Base-by-base conservation (phyloP, 2,797 vertebrate genomes). In the Brotula barbata region DNA sequence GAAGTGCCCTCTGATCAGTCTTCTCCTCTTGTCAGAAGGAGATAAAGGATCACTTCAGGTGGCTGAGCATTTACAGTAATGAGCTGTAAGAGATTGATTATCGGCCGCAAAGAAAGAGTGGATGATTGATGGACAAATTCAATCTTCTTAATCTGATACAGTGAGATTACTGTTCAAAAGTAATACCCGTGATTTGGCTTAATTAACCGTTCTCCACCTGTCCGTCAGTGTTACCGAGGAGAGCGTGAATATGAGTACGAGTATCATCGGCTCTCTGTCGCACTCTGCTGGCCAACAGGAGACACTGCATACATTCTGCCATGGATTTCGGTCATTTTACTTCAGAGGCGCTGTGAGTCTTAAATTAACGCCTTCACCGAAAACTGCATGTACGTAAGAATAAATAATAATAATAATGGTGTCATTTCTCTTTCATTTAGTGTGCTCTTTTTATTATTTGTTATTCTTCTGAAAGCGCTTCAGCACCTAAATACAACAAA, bases 231-330 rank as follows among this genome's bases (percentile, higher is more conserved):
- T 17, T 36, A 6, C 42, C 16, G 20, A 33, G 23, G 31, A 2
- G 16, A 41, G 28, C 23, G 46, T 25, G 7, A 6, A 28, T n/a
- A 44, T 0, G 9, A 14, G 8, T 36, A n/a, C 7, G 7, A 28
- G 68, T 2, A 22, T 58, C 51, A 52, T 40, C 48, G 67, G 64
- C 56, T 58, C 64, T 85, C 23, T 85, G 71, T 64, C 54, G 1
- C 81, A 3, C 75, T 76, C 87, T 89, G 73, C 69, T 87, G 87
- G 82, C 58, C n/a, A 28, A 40, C 2, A 58, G 0, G 0, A 7
- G 42, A 51, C 41, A 75, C 73, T 80, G 64, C 82, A 72, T 3
- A 31, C 11, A 21, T 3, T 7, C 22, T 42, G 28, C 21, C 25
- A 28, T 28, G 4, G 4, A 28, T 4, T 28, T 28, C 25, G 4